Evolutionary conservation across 1,140 invertebrate genomes (phyloP).

Genomic region (Meteorus sp.): DNA sequence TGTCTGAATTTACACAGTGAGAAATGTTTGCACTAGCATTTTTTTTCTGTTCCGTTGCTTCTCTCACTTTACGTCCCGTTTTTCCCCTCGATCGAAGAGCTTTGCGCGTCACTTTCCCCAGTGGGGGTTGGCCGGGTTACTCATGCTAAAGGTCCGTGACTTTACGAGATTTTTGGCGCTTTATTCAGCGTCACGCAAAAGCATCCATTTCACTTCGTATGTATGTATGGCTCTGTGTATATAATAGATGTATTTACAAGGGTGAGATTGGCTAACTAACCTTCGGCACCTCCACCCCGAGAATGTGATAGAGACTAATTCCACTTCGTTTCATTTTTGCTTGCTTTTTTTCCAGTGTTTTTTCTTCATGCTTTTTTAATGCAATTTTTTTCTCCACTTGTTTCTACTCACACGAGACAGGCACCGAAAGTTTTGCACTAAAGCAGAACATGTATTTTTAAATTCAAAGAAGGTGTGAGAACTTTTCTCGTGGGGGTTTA

Average conservation of each 20-base stretch:
- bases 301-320: too few species aligned
- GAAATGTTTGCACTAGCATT: slow-evolving; percentile 28
- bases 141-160: slow-evolving; percentile 29
- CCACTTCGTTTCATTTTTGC: background rate
- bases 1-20: slow-evolving; percentile 47
- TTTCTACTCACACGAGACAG: too few species aligned
- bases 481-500: slow-evolving; percentile 7
- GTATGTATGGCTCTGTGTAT: background rate
- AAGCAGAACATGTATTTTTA: slow-evolving; percentile 6
- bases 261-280: slow-evolving; percentile 1
- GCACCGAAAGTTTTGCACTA: slow-evolving; percentile 4
- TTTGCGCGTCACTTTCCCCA: slow-evolving; percentile 3
- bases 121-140: background rate
- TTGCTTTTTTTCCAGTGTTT: background rate
- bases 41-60: too few species aligned
- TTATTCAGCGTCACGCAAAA: slow-evolving; percentile 9
- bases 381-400: background rate
- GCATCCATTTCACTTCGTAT: background rate
- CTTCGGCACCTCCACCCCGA: background rate
- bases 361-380: background rate
- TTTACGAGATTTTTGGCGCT: slow-evolving; percentile 31
- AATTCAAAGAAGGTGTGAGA: slow-evolving; percentile 14
- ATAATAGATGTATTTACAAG: background rate
- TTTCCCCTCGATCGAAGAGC: too few species aligned
- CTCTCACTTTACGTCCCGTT: too few species aligned